Percentiles rank a stretch among this genome's conserved stretches.
phyloP scores from a whole-genome alignment of 2,797 vertebrate species.

The Clarias fuscus region DNA sequence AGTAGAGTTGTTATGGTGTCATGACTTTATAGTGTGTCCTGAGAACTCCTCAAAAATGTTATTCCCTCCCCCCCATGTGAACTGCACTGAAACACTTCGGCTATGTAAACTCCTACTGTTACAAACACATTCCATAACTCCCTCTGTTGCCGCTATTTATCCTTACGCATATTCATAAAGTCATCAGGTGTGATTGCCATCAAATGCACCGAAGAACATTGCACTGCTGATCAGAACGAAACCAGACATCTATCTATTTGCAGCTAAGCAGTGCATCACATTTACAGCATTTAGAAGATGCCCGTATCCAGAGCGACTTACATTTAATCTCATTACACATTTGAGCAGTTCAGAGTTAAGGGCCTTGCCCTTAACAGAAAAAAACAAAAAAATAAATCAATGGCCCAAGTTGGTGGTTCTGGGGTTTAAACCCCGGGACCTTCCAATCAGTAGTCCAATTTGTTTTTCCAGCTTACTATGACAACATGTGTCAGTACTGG shows the following conservation, averaged over 20 bases:
- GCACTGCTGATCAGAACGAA: not conserved
- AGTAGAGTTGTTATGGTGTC: not conserved
- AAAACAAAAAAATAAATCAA: no score
- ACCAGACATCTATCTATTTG: not conserved
- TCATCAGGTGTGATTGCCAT: not conserved
- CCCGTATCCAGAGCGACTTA: no score
- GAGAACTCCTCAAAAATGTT: not conserved
- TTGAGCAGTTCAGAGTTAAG: no score
- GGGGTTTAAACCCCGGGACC: no score
- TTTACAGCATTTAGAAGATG: no score
- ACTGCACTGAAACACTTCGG: not conserved
- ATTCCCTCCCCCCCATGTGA: not conserved
- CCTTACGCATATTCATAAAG: not conserved
- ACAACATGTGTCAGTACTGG: not conserved
- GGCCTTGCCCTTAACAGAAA: no score
- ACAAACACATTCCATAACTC: not conserved
- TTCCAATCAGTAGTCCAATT: not conserved
- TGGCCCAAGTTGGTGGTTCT: no score
- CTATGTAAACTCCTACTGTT: not conserved
- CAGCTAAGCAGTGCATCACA: conserved; percentile 6
- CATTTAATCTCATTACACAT: no score
- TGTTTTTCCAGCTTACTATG: not conserved
- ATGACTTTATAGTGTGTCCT: not conserved
- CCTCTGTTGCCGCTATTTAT: not conserved
- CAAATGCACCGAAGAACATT: not conserved